These are phyloP conservation scores for Nineta flava DNA, from an alignment of 2,888 invertebrate species.

Conservation along the genomic window DNA sequence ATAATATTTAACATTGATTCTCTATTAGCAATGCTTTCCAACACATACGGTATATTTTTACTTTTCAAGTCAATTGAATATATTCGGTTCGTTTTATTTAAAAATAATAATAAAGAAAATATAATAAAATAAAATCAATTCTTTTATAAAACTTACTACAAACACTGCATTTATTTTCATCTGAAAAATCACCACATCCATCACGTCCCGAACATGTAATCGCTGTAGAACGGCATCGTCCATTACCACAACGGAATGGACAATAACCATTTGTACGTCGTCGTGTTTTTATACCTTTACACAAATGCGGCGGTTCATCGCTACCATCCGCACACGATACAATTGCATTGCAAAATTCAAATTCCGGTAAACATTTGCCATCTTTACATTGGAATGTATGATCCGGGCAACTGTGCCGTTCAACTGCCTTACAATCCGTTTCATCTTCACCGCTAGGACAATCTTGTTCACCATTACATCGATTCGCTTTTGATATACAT, in stretches of 20 bases:
- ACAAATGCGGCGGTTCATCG: constrained; percentile 70
- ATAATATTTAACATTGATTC: no score
- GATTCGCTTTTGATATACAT: constrained; percentile 62
- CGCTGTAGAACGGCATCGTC: constrained; percentile 74
- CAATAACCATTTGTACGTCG: constrained; percentile 42
- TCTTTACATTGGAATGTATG: constrained; percentile 74
- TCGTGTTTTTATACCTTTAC: constrained; percentile 34
- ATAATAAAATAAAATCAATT: background rate
- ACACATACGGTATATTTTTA: no score
- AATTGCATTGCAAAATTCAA: constrained; percentile 84
- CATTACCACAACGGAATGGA: constrained; percentile 74
- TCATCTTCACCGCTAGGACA: constrained; percentile 67
- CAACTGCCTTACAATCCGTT: constrained; percentile 43
- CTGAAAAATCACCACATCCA: constrained; percentile 82
- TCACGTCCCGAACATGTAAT: constrained; percentile 81
- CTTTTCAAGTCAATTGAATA: no score
- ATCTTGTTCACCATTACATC: constrained; percentile 67
- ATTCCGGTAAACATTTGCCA: constrained; percentile 77
- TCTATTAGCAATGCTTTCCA: no score
- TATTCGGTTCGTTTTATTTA: no score
- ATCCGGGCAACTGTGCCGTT: constrained; percentile 47
- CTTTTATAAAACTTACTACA: constrained; percentile 56
- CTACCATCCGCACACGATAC: constrained; percentile 76
- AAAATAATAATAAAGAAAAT: constrained; percentile 10
- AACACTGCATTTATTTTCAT: constrained; percentile 68